These are phyloP conservation scores for Remorina albescens DNA, from an alignment of 2,797 vertebrate species.

Conservation along the genomic window DNA sequence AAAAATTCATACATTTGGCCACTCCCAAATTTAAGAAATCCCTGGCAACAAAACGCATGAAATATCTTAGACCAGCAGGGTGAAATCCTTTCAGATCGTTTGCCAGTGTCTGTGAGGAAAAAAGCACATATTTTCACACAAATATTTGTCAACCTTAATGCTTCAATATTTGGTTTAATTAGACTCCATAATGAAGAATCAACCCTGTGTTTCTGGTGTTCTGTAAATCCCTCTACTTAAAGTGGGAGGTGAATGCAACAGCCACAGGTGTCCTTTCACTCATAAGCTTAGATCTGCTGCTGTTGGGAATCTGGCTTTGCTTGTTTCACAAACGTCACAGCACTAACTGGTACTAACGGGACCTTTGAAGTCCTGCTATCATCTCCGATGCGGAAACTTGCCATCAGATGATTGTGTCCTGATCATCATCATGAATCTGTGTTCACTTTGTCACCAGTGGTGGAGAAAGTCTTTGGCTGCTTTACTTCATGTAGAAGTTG, in stretches of 20 bases:
- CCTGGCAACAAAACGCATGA: conserved; percentile 71
- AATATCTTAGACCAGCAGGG: conserved; percentile 64
- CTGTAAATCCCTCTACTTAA: conserved; percentile 63
- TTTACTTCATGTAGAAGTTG: neutral
- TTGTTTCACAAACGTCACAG: conserved; percentile 55
- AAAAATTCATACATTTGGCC: conserved; percentile 56
- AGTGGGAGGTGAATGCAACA: conserved; percentile 65
- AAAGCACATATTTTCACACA: conserved; percentile 44
- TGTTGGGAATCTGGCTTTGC: conserved; percentile 60
- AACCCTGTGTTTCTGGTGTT: conserved; percentile 54
- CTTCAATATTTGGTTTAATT: conserved; percentile 59
- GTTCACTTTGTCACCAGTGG: neutral
- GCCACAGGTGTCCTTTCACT: conserved; percentile 73
- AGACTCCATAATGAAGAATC: conserved; percentile 51
- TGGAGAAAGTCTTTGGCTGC: conserved; percentile 3
- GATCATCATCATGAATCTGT: conserved; percentile 15
- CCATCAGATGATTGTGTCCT: conserved; percentile 31
- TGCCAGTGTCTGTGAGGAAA: conserved; percentile 57
- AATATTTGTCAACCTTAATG: conserved; percentile 50
- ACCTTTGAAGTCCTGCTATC: conserved; percentile 60
- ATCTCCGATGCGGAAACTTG: conserved; percentile 54
- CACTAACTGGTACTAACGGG: conserved; percentile 36
- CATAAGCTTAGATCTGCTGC: conserved; percentile 59
- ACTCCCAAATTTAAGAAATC: conserved; percentile 63
- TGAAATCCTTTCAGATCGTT: conserved; percentile 68